Percentiles rank a stretch among this genome's conserved stretches.
phyloP scores from a whole-genome alignment of 2,888 invertebrate genomes.

The Furcula furcula region DNA sequence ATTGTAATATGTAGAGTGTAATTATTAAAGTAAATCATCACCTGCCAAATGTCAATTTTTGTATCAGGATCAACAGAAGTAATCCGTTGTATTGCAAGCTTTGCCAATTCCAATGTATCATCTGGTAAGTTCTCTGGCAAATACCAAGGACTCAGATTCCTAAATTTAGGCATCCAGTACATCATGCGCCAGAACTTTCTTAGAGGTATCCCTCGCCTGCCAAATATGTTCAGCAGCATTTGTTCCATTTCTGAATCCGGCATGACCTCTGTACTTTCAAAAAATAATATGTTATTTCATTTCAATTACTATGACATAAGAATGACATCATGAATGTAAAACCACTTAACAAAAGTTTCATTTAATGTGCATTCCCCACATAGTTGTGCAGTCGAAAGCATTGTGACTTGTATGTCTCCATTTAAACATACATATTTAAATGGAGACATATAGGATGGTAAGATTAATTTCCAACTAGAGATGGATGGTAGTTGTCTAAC shows the following conservation, averaged over 20 bases:
- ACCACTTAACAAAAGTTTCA: too few relatives aligned
- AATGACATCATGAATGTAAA: too few relatives aligned
- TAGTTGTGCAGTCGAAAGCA: too few relatives aligned
- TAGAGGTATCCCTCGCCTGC: conserved; percentile 86
- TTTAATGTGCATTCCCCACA: too few relatives aligned
- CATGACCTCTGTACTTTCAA: conserved; percentile 85
- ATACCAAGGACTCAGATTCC: conserved; percentile 93
- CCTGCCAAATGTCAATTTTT: conserved; percentile 84
- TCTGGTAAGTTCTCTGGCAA: conserved; percentile 89
- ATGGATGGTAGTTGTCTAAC: too few relatives aligned
- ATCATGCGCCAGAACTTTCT: conserved; percentile 91
- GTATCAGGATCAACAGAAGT: conserved; percentile 90
- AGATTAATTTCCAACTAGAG: too few relatives aligned
- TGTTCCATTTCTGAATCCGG: conserved; percentile 95
- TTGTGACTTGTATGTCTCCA: too few relatives aligned
- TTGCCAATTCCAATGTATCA: conserved; percentile 89
- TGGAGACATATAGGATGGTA: too few relatives aligned
- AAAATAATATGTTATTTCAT: conserved; percentile 11
- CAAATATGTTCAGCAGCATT: conserved; percentile 92
- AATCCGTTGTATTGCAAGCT: conserved; percentile 91
- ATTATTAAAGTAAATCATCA: too few relatives aligned
- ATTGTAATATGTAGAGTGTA: too few relatives aligned
- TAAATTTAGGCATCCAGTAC: conserved; percentile 98
- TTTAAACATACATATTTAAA: too few relatives aligned
- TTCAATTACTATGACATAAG: too few relatives aligned